Conservation (phyloP, 1,140 invertebrate species). For the Zaprionus inermis region DNA sequence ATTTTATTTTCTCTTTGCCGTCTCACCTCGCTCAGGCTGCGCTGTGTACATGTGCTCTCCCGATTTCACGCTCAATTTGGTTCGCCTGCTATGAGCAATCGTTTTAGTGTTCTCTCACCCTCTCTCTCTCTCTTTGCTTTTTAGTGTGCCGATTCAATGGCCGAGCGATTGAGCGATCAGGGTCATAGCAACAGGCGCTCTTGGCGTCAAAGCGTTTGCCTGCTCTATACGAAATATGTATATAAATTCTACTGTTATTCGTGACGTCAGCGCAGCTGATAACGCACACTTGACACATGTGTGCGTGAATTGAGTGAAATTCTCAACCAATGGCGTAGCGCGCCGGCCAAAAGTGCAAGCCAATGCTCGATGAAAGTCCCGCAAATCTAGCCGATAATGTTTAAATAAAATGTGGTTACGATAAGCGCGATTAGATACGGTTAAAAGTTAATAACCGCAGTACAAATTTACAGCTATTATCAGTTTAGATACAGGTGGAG, state of each 20-base stretch:
- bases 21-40: constrained; percentile 1
- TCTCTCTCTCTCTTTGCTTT: constrained; percentile 6
- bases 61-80: constrained; percentile 20
- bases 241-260: constrained; percentile 64
- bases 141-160: constrained; percentile 8
- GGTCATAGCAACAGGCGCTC: constrained; percentile 41
- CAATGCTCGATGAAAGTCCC: not conserved
- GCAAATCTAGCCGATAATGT: constrained; percentile 20
- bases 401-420: constrained; percentile 60
- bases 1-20: not conserved
- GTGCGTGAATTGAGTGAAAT: constrained; percentile 31
- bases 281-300: constrained; percentile 27
- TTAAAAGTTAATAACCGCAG: constrained; percentile 7
- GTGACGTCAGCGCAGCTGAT: constrained; percentile 62
- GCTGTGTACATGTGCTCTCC: constrained; percentile 9
- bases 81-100: not conserved
- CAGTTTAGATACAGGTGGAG: constrained; percentile 8
- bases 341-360: too few species aligned
- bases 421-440: constrained; percentile 52
- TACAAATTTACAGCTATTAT: constrained; percentile 23
- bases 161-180: constrained; percentile 12
- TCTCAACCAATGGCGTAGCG: constrained; percentile 3
- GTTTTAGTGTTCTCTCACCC: not conserved
- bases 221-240: constrained; percentile 10
- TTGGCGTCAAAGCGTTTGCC: constrained; percentile 15